Conservation (phyloP, 2,888 invertebrate species). For the Laothoe populi region DNA sequence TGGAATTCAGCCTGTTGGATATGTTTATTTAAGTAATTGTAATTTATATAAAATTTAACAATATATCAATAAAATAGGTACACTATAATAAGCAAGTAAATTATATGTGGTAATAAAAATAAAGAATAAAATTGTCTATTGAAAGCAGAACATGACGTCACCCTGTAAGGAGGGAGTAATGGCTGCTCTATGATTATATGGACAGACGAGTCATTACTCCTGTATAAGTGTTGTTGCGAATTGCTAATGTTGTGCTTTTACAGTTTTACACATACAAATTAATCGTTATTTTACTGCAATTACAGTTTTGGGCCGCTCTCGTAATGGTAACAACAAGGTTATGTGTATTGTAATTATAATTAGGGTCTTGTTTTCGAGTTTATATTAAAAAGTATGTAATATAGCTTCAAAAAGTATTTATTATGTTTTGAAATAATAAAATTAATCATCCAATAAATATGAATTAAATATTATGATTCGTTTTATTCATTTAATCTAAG, state of each 20-base stretch:
- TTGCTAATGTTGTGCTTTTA: slow-evolving; percentile 78
- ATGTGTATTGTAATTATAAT: slow-evolving; percentile 9
- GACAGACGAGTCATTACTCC: slow-evolving; percentile 84
- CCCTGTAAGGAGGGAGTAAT: slow-evolving; percentile 72
- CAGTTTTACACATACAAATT: slow-evolving; percentile 79
- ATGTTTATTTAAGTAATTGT: no score
- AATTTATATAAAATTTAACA: no score
- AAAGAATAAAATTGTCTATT: background rate
- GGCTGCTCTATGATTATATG: slow-evolving; percentile 84
- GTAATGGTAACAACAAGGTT: slow-evolving; percentile 5
- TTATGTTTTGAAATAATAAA: background rate
- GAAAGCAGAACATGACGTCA: slow-evolving; percentile 38
- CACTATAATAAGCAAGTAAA: no score
- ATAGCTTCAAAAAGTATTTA: no score
- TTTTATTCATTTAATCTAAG: no score
- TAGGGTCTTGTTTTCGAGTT: background rate
- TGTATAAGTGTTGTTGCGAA: slow-evolving; percentile 83
- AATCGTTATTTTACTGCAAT: slow-evolving; percentile 71
- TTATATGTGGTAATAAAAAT: no score
- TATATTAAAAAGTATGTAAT: background rate
- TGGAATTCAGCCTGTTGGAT: no score
- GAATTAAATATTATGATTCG: no score
- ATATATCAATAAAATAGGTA: no score
- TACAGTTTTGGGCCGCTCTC: slow-evolving; percentile 52
- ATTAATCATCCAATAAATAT: no score